Conservation (phyloP, 2,113 vertebrate genomes). For the Rallus limicola region DNA sequence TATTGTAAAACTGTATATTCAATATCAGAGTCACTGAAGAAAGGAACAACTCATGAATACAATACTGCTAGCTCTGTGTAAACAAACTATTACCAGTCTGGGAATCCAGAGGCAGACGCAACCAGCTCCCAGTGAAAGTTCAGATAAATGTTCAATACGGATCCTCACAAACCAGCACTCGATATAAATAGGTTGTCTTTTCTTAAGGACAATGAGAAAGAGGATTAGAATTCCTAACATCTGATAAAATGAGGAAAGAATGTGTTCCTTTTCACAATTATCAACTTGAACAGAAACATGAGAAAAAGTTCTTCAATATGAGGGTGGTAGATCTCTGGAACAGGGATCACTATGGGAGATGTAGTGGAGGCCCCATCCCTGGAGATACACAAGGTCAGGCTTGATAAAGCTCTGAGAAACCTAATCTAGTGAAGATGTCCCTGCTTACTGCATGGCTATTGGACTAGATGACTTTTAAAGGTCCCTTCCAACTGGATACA, state of each 20-base stretch:
- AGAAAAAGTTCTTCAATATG: not conserved
- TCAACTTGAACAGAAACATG: not conserved
- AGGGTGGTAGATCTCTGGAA: too few species aligned
- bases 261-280: not conserved
- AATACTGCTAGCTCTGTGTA: not conserved
- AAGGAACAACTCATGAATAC: not conserved
- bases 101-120: not conserved
- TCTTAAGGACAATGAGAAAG: not conserved
- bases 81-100: not conserved
- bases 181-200: not conserved
- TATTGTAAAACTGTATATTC: not conserved
- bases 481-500: too few species aligned
- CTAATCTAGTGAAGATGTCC: too few species aligned
- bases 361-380: too few species aligned
- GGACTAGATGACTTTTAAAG: too few species aligned
- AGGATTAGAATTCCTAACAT: not conserved
- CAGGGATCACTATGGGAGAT: too few species aligned
- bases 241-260: not conserved
- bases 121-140: not conserved
- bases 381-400: too few species aligned
- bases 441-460: too few species aligned
- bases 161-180: not conserved
- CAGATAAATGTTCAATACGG: not conserved
- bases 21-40: not conserved
- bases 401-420: too few species aligned